Evolutionary conservation across 2,797 vertebrate species (phyloP), one percentile per base, ranked within the genome.

Genomic region (Hybognathus amarus): DNA sequence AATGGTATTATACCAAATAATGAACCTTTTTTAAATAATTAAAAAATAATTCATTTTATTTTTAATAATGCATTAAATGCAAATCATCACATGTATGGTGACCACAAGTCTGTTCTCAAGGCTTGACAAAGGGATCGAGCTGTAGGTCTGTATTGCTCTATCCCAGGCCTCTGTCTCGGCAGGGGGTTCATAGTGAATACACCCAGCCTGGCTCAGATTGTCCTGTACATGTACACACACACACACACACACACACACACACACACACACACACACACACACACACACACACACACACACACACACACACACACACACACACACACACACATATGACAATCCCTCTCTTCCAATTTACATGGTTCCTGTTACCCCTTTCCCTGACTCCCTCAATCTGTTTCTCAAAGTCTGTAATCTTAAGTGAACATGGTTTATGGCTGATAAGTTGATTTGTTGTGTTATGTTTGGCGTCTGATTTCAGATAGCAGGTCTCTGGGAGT

Each of bases 101-200:
- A 75, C 89, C 87, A 79, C 18, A 52, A 70, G 36, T 64, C 69
- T 82, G 24, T 77, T 82, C 68, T 79, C 33, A 79, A 67, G 56
- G 54, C 50, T 8, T 6, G 63, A 54, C 77, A 59, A 76, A 70
- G 56, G 77, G 27, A 66, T 86, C 36, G 6, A 69, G 38, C 88
- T 91, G 77, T 79, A 89, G 85, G 85, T 90, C 87, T 84, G 79
- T 89, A 90, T 91, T 90, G 88, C 88, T 93, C 91, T 87, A 89
- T 90, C 92, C 88, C 85, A 89, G 81, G 89, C 90, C 86, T 92
- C 90, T 84, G 80, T 87, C 93, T 87, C 92, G 90, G 91, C 71
- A 59, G 92, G 92, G 89, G 92, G 92, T 91, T 93, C 90, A 90
- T 89, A 87, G 87, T 90, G 87, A 92, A 92, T 90, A 69, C 88